Conservation (phyloP, 2,113 vertebrate species). For the Ptychochromis oligacanthus region DNA sequence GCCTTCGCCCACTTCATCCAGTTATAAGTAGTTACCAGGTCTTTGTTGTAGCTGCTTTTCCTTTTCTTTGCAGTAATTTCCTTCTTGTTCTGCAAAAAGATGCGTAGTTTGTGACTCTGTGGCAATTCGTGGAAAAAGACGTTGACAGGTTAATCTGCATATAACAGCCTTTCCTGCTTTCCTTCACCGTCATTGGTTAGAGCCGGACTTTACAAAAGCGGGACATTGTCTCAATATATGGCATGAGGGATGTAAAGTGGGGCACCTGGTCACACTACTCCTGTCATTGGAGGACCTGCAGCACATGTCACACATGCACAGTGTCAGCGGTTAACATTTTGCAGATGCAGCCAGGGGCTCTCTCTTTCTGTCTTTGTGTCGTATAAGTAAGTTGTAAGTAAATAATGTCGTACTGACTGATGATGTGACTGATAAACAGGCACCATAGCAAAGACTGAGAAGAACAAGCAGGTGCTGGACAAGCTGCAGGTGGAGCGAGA, state of each 20-base stretch:
- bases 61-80: too few relatives aligned
- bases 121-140: too few relatives aligned
- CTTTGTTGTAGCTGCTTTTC: too few relatives aligned
- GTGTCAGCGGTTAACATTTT: not conserved
- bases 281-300: not conserved
- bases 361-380: not conserved
- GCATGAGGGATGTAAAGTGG: not conserved
- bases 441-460: conserved; percentile 88
- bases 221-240: not conserved
- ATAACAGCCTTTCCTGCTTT: too few relatives aligned
- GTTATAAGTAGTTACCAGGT: too few relatives aligned
- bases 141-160: too few relatives aligned
- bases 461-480: conserved; percentile 96
- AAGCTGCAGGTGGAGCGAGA: conserved; percentile 97
- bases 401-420: not conserved
- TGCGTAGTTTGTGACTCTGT: too few relatives aligned
- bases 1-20: too few relatives aligned
- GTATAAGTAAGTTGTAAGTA: not conserved
- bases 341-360: not conserved
- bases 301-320: not conserved
- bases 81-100: too few relatives aligned
- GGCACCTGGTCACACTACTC: not conserved
- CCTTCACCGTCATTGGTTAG: too few relatives aligned
- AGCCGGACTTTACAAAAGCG: not conserved
- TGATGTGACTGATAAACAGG: conserved; percentile 75